Conservation (phyloP, 2,797 vertebrate genomes). For the Chaetophractus vellerosus region DNA sequence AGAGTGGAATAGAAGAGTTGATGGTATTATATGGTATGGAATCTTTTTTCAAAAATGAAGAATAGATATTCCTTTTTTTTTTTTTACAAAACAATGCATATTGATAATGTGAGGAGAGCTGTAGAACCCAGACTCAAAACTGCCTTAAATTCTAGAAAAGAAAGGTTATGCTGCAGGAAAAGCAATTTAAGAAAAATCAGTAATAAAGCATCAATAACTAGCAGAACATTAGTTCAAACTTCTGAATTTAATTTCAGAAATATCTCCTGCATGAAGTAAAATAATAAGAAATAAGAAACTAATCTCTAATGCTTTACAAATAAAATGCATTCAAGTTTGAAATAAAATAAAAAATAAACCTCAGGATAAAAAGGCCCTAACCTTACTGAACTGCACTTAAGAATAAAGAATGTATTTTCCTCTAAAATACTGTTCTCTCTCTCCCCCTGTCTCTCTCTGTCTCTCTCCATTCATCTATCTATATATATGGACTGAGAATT, state of each 20-base stretch:
- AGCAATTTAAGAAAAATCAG: not conserved
- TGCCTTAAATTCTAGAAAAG: not conserved
- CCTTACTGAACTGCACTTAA: not conserved
- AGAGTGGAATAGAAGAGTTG: not conserved
- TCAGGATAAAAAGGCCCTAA: not conserved
- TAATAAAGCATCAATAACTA: not conserved
- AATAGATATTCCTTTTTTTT: not conserved
- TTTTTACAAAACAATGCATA: not conserved
- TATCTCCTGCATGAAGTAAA: not conserved
- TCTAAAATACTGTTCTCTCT: not conserved
- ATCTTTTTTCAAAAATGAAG: not conserved
- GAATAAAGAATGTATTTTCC: conserved; percentile 1
- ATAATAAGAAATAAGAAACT: conserved; percentile 28
- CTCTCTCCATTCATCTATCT: no score
- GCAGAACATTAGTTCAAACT: not conserved
- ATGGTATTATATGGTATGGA: not conserved
- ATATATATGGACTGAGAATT: not conserved
- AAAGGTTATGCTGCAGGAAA: not conserved
- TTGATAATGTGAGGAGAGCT: not conserved
- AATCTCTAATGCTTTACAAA: not conserved
- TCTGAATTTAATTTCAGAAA: conserved; percentile 16
- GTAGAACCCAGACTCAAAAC: not conserved
- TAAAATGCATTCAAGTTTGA: not conserved
- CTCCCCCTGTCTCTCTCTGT: no score
- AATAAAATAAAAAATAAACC: not conserved